A percentile compares a stretch with the other conserved stretches of the same genome.
Conservation (phyloP, 2,113 vertebrate species). For the Leptodactylus fuscus region DNA sequence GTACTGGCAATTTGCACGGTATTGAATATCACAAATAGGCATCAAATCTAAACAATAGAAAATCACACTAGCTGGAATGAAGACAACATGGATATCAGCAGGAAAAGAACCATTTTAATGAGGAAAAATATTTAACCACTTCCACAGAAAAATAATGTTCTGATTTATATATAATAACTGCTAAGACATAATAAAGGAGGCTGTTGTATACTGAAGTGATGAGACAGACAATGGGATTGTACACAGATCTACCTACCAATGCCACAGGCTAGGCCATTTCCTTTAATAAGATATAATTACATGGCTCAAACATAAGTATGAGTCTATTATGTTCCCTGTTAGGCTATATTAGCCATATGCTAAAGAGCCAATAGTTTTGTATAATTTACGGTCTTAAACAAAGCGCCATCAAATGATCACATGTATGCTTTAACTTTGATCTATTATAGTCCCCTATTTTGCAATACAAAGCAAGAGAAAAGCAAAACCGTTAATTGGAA, state of each 20-base stretch:
- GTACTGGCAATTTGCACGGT: constrained; percentile 28
- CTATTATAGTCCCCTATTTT: too few relatives aligned
- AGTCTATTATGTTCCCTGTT: too few relatives aligned
- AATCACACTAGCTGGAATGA: constrained; percentile 32
- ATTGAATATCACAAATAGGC: constrained; percentile 33
- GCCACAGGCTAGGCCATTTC: not conserved
- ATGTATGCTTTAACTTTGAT: too few relatives aligned
- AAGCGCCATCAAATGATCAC: too few relatives aligned
- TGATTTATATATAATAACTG: not conserved
- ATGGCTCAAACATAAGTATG: too few relatives aligned
- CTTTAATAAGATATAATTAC: not conserved
- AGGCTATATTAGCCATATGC: too few relatives aligned
- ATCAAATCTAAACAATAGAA: constrained; percentile 18
- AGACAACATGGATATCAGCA: constrained; percentile 31
- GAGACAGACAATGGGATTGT: not conserved
- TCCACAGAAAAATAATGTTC: not conserved
- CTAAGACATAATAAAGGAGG: not conserved
- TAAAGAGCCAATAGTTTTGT: too few relatives aligned
- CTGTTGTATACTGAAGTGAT: not conserved
- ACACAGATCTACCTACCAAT: not conserved
- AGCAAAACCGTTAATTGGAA: too few relatives aligned
- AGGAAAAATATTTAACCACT: constrained; percentile 28
- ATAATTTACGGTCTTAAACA: too few relatives aligned
- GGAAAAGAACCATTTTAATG: constrained; percentile 31
- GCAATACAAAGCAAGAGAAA: too few relatives aligned